Evolutionary conservation across 2,113 vertebrate genomes (phyloP).

Genomic region (Myrmecobius fasciatus): DNA sequence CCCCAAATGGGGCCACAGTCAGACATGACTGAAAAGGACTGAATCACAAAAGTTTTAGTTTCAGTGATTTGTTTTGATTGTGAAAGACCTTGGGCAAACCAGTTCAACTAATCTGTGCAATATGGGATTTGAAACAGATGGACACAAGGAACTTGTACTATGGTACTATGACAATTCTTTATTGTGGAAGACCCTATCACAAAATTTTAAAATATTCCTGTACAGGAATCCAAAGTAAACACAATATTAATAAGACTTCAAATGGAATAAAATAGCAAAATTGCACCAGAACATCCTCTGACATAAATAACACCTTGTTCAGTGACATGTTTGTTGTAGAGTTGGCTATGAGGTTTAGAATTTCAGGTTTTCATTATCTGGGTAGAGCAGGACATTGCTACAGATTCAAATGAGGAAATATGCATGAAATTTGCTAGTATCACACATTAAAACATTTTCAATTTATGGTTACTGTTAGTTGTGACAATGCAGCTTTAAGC

Average conservation of each 20-base stretch:
- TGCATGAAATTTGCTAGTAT: not conserved
- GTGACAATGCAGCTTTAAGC: not conserved
- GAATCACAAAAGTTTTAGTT: not conserved
- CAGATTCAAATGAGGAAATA: slow-evolving; percentile 5
- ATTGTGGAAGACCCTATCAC: not conserved
- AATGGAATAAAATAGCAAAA: not conserved
- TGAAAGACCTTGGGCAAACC: not conserved
- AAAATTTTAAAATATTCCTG: not conserved
- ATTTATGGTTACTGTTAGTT: slow-evolving; percentile 15
- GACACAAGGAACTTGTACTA: not conserved
- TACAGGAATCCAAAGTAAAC: not conserved
- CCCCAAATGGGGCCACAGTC: not conserved
- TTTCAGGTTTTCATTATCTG: slow-evolving; percentile 39
- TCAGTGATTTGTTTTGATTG: not conserved
- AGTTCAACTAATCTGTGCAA: not conserved
- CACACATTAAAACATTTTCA: not conserved
- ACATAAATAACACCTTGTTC: not conserved
- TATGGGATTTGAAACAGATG: not conserved
- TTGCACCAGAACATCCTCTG: not conserved
- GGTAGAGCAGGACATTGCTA: not conserved
- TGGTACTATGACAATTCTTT: not conserved
- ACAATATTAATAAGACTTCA: not conserved
- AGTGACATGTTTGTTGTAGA: slow-evolving; percentile 3
- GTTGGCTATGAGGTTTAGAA: not conserved
- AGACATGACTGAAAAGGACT: not conserved